Conservation (phyloP, 2,113 vertebrate species). For the Sisor rabdophorus region DNA sequence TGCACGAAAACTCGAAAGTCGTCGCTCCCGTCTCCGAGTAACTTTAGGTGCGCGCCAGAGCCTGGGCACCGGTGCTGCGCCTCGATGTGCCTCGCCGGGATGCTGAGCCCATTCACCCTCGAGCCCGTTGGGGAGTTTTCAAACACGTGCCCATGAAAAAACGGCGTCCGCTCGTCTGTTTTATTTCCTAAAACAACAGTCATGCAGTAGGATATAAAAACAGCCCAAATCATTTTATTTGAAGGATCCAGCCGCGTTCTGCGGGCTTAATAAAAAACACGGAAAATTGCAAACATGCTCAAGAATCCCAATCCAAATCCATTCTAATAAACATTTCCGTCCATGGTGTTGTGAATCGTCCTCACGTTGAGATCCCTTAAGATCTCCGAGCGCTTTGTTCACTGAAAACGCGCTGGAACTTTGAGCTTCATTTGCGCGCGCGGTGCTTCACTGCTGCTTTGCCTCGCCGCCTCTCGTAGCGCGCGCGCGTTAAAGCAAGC, state of each 20-base stretch:
- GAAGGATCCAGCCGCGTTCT: constrained; percentile 41
- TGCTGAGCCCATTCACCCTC: constrained; percentile 76
- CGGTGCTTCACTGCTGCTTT: constrained; percentile 54
- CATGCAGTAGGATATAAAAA: constrained; percentile 60
- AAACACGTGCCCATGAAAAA: constrained; percentile 78
- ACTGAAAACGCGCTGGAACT: constrained; percentile 51
- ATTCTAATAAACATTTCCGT: background rate
- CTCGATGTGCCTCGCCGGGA: constrained; percentile 75
- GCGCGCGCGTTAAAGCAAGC: constrained; percentile 56
- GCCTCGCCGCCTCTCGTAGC: constrained; percentile 51
- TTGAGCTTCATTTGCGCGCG: constrained; percentile 50
- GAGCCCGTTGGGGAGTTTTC: constrained; percentile 82
- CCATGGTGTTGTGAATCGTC: background rate
- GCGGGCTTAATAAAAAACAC: constrained; percentile 40
- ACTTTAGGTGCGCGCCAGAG: constrained; percentile 68
- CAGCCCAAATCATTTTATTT: constrained; percentile 63
- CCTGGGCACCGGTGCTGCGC: constrained; percentile 67
- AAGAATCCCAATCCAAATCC: background rate
- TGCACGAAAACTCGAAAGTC: constrained; percentile 76
- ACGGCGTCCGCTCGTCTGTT: constrained; percentile 65
- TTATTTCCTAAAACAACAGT: constrained; percentile 61
- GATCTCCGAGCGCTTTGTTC: background rate
- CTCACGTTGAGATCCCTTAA: constrained; percentile 6
- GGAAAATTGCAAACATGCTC: constrained; percentile 19
- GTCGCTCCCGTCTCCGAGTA: constrained; percentile 73